These are phyloP conservation scores for Eublepharis macularius DNA, from an alignment of 2,113 vertebrate species.

Conservation along the genomic window DNA sequence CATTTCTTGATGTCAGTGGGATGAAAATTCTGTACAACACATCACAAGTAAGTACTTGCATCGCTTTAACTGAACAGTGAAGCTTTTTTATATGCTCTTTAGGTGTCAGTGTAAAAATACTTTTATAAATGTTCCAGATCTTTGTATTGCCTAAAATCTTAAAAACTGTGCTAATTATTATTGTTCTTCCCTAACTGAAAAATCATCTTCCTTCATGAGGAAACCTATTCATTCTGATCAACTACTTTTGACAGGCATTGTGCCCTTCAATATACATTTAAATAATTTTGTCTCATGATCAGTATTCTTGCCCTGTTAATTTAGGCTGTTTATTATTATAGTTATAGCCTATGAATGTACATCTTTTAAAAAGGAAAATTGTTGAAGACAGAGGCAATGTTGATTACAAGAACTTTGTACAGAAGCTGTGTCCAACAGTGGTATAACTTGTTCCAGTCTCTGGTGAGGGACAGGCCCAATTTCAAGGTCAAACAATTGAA, in stretches of 20 bases:
- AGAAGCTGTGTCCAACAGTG: no score
- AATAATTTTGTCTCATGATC: neutral
- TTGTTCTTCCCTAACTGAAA: neutral
- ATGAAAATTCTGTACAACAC: slow-evolving; percentile 95
- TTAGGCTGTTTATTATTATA: neutral
- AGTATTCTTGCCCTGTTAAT: neutral
- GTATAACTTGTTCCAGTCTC: no score
- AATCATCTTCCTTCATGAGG: neutral
- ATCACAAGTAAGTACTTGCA: slow-evolving; percentile 82
- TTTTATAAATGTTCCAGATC: neutral
- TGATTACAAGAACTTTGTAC: no score
- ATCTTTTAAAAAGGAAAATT: neutral
- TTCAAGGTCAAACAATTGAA: no score
- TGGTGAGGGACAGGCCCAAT: no score
- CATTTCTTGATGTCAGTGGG: slow-evolving; percentile 90
- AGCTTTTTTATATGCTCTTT: neutral
- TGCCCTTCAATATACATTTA: neutral
- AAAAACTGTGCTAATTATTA: neutral
- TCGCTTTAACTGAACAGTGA: slow-evolving; percentile 21
- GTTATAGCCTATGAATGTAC: neutral
- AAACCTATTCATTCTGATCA: neutral
- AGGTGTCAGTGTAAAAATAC: neutral
- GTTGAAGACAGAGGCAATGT: no score
- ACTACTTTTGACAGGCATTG: neutral
- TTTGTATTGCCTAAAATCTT: neutral